These are phyloP conservation scores for Trichogramma dendrolimi DNA, from an alignment of 2,888 invertebrate species.

Conservation along the genomic window DNA sequence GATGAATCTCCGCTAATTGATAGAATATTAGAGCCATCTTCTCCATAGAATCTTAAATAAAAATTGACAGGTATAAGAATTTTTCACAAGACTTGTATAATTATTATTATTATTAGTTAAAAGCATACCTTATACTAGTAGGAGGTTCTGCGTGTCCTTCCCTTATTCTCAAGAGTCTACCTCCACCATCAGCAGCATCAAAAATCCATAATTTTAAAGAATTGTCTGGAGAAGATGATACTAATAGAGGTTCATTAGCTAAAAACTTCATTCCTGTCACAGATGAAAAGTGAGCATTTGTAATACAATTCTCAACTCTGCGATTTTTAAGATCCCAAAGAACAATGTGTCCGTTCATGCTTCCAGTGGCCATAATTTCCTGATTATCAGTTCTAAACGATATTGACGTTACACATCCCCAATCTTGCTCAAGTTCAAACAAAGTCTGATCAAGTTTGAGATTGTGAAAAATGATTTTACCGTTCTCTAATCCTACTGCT, in stretches of 20 bases:
- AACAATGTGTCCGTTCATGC: slow-evolving; percentile 77
- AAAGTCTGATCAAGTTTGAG: slow-evolving; percentile 77
- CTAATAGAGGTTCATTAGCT: slow-evolving; percentile 81
- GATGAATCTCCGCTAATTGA: slow-evolving; percentile 78
- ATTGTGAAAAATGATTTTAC: slow-evolving; percentile 82
- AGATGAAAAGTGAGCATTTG: slow-evolving; percentile 70
- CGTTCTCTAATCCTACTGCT: slow-evolving; percentile 79
- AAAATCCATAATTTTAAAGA: slow-evolving; percentile 87
- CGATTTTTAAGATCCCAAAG: slow-evolving; percentile 89
- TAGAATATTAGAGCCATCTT: slow-evolving; percentile 72
- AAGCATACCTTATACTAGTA: slow-evolving; percentile 56
- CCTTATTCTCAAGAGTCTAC: slow-evolving; percentile 72
- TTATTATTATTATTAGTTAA: not conserved
- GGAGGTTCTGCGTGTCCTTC: slow-evolving; percentile 85
- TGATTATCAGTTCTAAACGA: slow-evolving; percentile 83
- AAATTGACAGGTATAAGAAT: not conserved
- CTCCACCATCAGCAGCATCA: slow-evolving; percentile 88
- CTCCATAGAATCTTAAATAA: slow-evolving; percentile 69
- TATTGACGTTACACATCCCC: slow-evolving; percentile 81
- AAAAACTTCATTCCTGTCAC: slow-evolving; percentile 81
- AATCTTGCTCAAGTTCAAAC: slow-evolving; percentile 84
- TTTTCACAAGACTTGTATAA: not conserved
- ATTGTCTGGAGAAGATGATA: slow-evolving; percentile 92
- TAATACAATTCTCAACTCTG: slow-evolving; percentile 74
- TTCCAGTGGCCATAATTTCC: slow-evolving; percentile 83